These are phyloP conservation scores for Amphiprion clarkii DNA, from an alignment of 2,797 vertebrate genomes.

Conservation along the genomic window DNA sequence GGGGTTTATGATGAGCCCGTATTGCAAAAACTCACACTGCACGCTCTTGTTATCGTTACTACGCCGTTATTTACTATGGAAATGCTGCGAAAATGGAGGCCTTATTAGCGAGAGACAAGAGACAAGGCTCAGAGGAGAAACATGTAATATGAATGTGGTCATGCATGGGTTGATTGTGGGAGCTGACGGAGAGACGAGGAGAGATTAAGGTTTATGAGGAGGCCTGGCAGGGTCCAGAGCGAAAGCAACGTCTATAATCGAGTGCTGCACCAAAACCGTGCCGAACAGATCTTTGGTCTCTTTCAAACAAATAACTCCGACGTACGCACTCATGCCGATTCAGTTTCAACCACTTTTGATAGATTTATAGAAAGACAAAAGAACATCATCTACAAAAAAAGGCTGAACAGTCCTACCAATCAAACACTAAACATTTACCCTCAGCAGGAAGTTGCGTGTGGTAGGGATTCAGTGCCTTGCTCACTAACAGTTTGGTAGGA, in stretches of 20 bases:
- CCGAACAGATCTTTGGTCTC: constrained; percentile 4
- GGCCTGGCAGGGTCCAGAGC: too few species aligned
- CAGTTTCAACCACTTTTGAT: neutral
- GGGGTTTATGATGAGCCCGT: constrained; percentile 41
- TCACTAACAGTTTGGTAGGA: neutral
- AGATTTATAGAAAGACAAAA: neutral
- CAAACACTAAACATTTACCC: neutral
- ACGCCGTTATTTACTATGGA: constrained; percentile 65
- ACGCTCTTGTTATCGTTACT: constrained; percentile 23
- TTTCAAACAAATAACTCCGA: constrained; percentile 28
- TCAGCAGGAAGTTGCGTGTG: neutral
- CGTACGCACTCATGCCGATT: neutral
- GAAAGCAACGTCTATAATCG: constrained; percentile 5
- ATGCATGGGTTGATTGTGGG: neutral
- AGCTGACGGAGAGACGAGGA: constrained; percentile 28
- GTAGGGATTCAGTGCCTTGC: neutral
- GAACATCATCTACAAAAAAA: neutral
- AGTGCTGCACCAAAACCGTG: constrained; percentile 8
- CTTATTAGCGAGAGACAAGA: constrained; percentile 27
- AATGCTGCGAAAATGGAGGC: constrained; percentile 44
- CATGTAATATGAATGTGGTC: constrained; percentile 55
- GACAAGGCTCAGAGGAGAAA: constrained; percentile 10
- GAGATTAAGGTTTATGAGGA: constrained; percentile 2
- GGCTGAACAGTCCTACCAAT: neutral
- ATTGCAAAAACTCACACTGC: constrained; percentile 36